Evolutionary conservation across 1,140 invertebrate species (phyloP), one percentile per base, ranked within the genome.

Genomic region (Geopemphigus sp.): DNA sequence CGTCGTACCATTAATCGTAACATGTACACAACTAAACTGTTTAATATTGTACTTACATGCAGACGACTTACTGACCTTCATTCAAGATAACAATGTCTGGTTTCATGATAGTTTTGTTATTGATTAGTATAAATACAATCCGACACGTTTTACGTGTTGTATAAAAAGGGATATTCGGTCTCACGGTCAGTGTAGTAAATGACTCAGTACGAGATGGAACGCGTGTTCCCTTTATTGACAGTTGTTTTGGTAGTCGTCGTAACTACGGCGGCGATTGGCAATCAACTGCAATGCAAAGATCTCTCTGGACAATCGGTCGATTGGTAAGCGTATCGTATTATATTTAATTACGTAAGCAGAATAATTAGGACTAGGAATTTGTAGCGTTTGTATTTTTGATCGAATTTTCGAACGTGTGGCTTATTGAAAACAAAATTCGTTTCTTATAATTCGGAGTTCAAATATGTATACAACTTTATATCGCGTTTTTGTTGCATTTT

Each of bases 281-380:
- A 73, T 22, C 26, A 5, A 32, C 70, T 82, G 11, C 81, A 82
- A 53, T 83, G 83, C 39, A 56, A 57, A 54, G 82, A 83, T 50
- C 73, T 82, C 39, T 72, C 82, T 29, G 81, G 80, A 32, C 80
- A 82, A 59, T 70, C 81, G 15, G 81, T 83, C 29, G 83, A 83
- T 73, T 83, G 83, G 83, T 83, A 26, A 82, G 80, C 29, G 76
- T 39, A 39, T 8, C 32, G 8, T 39, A 39, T 39, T 39, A 8
- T 39, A 39, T n/a, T n/a, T n/a, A n/a, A n/a, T n/a, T n/a, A n/a
- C n/a, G n/a, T n/a, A n/a, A n/a, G n/a, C n/a, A n/a, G n/a, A n/a
- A n/a, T n/a, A n/a, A n/a, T n/a, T n/a, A n/a, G n/a, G n/a, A n/a
- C n/a, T n/a, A n/a, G n/a, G n/a, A n/a, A n/a, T n/a, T n/a, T n/a